These are phyloP conservation scores for Aselliscus stoliczkanus DNA, from an alignment of 2,797 vertebrate species.

Conservation along the genomic window DNA sequence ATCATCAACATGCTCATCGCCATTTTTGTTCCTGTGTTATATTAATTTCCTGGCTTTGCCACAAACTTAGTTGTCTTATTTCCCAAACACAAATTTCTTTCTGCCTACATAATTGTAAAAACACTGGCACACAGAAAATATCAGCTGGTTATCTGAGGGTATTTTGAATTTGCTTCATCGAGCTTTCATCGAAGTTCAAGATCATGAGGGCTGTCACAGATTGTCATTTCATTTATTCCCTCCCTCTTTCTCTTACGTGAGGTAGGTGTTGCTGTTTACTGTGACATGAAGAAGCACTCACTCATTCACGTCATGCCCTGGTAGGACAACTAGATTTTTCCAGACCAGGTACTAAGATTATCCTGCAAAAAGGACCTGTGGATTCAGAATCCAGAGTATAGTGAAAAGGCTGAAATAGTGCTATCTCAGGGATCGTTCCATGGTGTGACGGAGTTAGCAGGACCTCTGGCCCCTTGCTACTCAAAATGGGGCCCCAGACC, in stretches of 20 bases:
- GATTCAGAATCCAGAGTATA: background rate
- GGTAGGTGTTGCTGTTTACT: background rate
- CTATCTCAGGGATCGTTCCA: background rate
- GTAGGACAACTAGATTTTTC: background rate
- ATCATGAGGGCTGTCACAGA: background rate
- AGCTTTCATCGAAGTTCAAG: background rate
- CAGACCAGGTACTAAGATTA: background rate
- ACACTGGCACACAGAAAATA: background rate
- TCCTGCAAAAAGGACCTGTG: background rate
- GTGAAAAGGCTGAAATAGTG: background rate
- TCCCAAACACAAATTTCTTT: background rate
- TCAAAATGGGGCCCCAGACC: background rate
- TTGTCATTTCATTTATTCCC: background rate
- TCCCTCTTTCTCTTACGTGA: background rate
- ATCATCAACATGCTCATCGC: background rate
- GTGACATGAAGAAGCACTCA: background rate
- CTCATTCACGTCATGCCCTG: accelerated
- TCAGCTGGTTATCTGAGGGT: background rate
- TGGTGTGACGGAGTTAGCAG: background rate
- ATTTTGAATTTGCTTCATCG: background rate
- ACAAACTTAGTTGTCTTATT: background rate
- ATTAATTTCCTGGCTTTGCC: background rate
- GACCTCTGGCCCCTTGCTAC: background rate
- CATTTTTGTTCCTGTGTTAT: background rate
- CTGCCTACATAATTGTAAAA: background rate